Evolutionary conservation across 2,797 vertebrate species (phyloP), one percentile per base, ranked within the genome.

Genomic region (Sebastes taczanowskii): DNA sequence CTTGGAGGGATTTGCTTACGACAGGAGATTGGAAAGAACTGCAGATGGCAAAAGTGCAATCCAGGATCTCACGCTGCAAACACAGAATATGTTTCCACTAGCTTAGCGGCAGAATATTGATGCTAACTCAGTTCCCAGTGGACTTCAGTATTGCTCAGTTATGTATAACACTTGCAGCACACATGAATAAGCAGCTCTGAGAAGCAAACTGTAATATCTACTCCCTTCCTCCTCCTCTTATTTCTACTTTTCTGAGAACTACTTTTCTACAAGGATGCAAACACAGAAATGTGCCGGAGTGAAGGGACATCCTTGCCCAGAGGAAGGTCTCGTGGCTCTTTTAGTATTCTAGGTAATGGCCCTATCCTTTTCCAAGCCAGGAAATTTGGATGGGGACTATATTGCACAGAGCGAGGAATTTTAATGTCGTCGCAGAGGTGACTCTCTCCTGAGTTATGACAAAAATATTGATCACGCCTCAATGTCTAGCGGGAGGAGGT

Each of bases 391-490:
- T 29, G 78, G 70, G 81, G 71, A 77, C 61, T 78, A 42, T 77
- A 86, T 63, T 78, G 78, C 71, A 71, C 61, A 6, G 83, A 87
- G 83, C 27, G 49, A 79, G 80, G 89, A 91, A 86, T 91, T 83
- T 89, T 90, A 88, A 94, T 91, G 86, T 83, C 25, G 56, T 73
- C 55, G 82, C 87, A 90, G 89, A 90, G 90, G 89, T 91, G 89
- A 92, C 90, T 84, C 90, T 87, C 79, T 82, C 63, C 42, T 74
- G 89, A 93, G 87, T 91, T 93, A 92, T 88, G 91, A 91, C 84
- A 86, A 87, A 92, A 89, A 92, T 93, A 94, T 94, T 85, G 92
- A 94, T 93, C 85, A 61, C 30, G 61, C 79, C 75, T 89, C 76
- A 83, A 56, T 27, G 61, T 91, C 82, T 82, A 70, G 84, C 35